These are phyloP conservation scores for Drosophila melanogaster DNA, from an alignment of 1,140 invertebrate genomes.

Conservation along the genomic window DNA sequence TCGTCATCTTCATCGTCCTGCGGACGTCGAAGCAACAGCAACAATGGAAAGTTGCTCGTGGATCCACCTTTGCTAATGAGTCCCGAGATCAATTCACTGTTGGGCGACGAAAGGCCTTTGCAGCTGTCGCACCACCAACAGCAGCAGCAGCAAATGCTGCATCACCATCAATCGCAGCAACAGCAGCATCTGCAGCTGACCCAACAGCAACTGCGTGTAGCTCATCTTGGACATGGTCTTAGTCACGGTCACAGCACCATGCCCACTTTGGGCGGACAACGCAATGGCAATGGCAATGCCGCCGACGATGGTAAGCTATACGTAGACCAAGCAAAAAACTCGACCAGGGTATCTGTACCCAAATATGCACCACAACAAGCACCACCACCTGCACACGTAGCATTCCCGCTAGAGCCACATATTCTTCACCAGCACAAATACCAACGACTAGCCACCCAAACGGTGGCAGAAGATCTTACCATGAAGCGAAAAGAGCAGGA, in stretches of 20 bases:
- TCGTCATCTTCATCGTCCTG: constrained; percentile 64
- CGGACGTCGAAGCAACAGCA: constrained; percentile 54
- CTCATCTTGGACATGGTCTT: constrained; percentile 47
- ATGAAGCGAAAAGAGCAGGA: constrained; percentile 29
- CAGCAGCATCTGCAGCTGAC: constrained; percentile 17
- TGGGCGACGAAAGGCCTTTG: constrained; percentile 75
- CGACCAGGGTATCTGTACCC: constrained; percentile 14
- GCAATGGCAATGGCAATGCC: constrained; percentile 41
- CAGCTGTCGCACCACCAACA: constrained; percentile 56
- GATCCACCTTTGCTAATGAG: constrained; percentile 81
- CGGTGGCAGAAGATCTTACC: constrained; percentile 64
- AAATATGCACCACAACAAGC: constrained; percentile 18
- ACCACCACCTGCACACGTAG: constrained; percentile 57
- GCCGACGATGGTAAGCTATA: constrained; percentile 75
- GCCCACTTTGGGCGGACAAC: constrained; percentile 57
- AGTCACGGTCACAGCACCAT: constrained; percentile 56
- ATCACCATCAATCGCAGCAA: constrained; percentile 41
- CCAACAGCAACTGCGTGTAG: constrained; percentile 33
- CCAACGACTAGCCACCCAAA: constrained; percentile 47
- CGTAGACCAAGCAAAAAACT: constrained; percentile 43
- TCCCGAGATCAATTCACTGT: constrained; percentile 83
- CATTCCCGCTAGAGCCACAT: constrained; percentile 32
- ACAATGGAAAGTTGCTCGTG: constrained; percentile 55
- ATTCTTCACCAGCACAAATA: constrained; percentile 48
- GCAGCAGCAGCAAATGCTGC: constrained; percentile 29